phyloP scores from a whole-genome alignment of 2,113 vertebrate species.

The Thinocorus orbignyianus region DNA sequence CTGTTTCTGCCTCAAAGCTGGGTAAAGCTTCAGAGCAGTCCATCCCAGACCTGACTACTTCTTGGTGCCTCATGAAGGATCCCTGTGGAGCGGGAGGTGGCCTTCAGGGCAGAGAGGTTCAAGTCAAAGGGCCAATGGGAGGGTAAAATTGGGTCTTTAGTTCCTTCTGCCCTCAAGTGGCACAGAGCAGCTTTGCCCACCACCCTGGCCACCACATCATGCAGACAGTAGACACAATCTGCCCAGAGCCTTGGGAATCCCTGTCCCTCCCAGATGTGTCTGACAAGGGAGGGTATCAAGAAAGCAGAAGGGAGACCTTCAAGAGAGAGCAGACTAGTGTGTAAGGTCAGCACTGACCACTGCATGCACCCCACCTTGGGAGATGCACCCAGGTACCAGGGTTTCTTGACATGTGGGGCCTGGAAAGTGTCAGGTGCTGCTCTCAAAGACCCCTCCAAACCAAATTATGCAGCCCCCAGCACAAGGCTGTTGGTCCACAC shows the following conservation, averaged over 20 bases:
- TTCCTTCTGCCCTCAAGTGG: not conserved
- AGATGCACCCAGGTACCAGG: accelerated
- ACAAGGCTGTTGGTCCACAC: not conserved
- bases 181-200: not conserved
- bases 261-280: not conserved
- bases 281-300: not conserved
- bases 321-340: accelerated
- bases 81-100: not conserved
- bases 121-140: not conserved
- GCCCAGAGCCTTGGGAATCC: not conserved
- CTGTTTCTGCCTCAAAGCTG: not conserved
- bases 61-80: not conserved
- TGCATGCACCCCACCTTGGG: not conserved
- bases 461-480: accelerated
- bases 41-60: not conserved
- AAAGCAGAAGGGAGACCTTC: not conserved
- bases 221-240: not conserved
- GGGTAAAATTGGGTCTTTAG: not conserved
- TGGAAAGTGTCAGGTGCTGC: not conserved
- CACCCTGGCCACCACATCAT: too few relatives aligned
- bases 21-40: not conserved
- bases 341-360: not conserved
- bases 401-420: not conserved
- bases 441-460: not conserved
- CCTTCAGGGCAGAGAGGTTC: not conserved